phyloP scores from a whole-genome alignment of 2,888 invertebrate genomes.

The Anticlea derivata region DNA sequence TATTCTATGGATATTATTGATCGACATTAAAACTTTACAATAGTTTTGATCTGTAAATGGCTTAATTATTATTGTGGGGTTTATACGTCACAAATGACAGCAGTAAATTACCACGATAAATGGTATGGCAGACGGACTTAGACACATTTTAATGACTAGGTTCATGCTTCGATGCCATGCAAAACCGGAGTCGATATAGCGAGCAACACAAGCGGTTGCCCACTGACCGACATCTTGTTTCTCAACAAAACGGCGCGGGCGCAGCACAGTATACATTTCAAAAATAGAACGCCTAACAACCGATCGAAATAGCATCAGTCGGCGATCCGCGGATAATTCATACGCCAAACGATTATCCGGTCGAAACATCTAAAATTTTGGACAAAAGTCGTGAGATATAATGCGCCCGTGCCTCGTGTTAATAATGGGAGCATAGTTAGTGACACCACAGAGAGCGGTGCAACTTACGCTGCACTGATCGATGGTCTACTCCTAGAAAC shows the following conservation, averaged over 20 bases:
- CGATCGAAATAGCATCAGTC: constrained; percentile 66
- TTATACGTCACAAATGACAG: constrained; percentile 47
- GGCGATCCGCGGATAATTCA: constrained; percentile 54
- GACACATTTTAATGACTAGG: constrained; percentile 54
- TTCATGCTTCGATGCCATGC: constrained; percentile 69
- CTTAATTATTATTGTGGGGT: constrained; percentile 45
- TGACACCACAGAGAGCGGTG: constrained; percentile 83
- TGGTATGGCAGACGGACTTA: constrained; percentile 43
- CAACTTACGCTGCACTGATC: constrained; percentile 79
- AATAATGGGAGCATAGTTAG: constrained; percentile 73
- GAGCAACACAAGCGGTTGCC: constrained; percentile 55
- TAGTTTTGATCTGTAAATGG: constrained; percentile 44
- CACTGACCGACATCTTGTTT: constrained; percentile 73
- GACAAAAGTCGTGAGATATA: constrained; percentile 48
- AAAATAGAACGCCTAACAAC: constrained; percentile 74
- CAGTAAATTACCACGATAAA: constrained; percentile 54
- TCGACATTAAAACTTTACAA: constrained; percentile 37
- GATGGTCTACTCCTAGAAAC: constrained; percentile 85
- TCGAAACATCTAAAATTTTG: constrained; percentile 51
- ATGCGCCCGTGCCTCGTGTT: constrained; percentile 73
- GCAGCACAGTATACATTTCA: constrained; percentile 61
- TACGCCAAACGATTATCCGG: constrained; percentile 59
- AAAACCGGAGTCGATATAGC: constrained; percentile 55
- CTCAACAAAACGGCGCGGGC: constrained; percentile 72
- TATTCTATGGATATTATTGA: constrained; percentile 32